Conservation (phyloP, 2,113 vertebrate genomes). For the Protomyctophum bolini region DNA sequence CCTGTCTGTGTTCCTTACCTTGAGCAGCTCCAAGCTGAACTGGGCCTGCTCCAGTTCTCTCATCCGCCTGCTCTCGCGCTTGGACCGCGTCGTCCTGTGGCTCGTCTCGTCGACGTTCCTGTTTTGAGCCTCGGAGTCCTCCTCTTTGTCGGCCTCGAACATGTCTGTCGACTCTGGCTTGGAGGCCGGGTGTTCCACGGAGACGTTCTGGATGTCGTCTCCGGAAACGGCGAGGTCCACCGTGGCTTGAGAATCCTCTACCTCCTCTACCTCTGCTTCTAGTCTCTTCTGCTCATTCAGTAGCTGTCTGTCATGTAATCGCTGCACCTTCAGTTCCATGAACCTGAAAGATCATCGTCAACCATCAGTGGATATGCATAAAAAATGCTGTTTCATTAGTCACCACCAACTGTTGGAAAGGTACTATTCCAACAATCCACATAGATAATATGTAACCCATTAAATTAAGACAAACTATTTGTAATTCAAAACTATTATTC, state of each 20-base stretch:
- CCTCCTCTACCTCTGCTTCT: constrained; percentile 48
- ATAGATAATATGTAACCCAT: too few relatives aligned
- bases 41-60: constrained; percentile 95
- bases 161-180: constrained; percentile 68
- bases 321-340: constrained; percentile 80
- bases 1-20: constrained; percentile 87
- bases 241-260: constrained; percentile 74
- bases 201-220: neutral
- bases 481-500: too few relatives aligned
- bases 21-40: constrained; percentile 95
- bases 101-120: constrained; percentile 86
- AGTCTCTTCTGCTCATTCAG: constrained; percentile 57
- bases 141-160: constrained; percentile 81
- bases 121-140: constrained; percentile 76
- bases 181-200: constrained; percentile 8
- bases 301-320: constrained; percentile 56
- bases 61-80: constrained; percentile 94
- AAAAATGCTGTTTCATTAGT: neutral
- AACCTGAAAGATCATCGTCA: constrained; percentile 74
- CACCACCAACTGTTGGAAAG: too few relatives aligned
- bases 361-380: neutral
- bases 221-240: constrained; percentile 69
- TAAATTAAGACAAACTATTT: too few relatives aligned
- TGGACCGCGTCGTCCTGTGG: constrained; percentile 91
- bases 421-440: too few relatives aligned